Evolutionary conservation across 2,888 invertebrate species (phyloP).

Genomic region (Diploptera punctata): DNA sequence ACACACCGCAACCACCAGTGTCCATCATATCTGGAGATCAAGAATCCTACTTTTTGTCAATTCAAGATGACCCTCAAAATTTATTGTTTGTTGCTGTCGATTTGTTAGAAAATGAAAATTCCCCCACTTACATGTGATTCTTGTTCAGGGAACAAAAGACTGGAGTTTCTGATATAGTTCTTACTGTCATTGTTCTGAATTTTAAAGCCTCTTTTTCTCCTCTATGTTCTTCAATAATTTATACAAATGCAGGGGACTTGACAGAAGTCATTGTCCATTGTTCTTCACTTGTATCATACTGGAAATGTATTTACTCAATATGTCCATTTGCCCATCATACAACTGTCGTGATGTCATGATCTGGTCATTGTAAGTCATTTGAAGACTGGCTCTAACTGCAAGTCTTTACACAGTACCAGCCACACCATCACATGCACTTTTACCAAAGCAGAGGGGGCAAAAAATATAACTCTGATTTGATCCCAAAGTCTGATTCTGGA

Average conservation of each 20-base stretch:
- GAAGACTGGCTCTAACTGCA: slow-evolving; percentile 34
- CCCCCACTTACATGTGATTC: not conserved
- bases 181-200: slow-evolving; percentile 4
- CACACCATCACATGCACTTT: too few relatives aligned
- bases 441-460: too few relatives aligned
- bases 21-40: slow-evolving; percentile 16
- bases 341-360: slow-evolving; percentile 38
- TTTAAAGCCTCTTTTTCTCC: not conserved
- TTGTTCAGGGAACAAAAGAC: slow-evolving; percentile 15
- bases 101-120: slow-evolving; percentile 2
- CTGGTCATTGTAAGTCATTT: slow-evolving; percentile 33
- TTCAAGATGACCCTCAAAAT: too few relatives aligned
- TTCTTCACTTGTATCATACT: slow-evolving; percentile 26
- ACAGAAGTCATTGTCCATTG: too few relatives aligned
- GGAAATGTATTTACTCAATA: slow-evolving; percentile 2
- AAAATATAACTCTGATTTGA: too few relatives aligned
- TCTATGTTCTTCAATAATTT: slow-evolving; percentile 22
- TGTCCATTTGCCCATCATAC: slow-evolving; percentile 34
- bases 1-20: slow-evolving; percentile 24
- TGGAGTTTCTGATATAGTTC: slow-evolving; percentile 18
- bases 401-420: not conserved
- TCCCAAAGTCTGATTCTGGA: slow-evolving; percentile 44
- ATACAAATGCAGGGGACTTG: too few relatives aligned
- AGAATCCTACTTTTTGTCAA: not conserved
- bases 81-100: not conserved